Evolutionary conservation across 2,888 invertebrate species (phyloP), one percentile per base, ranked within the genome.

Genomic region (Idaea straminata): DNA sequence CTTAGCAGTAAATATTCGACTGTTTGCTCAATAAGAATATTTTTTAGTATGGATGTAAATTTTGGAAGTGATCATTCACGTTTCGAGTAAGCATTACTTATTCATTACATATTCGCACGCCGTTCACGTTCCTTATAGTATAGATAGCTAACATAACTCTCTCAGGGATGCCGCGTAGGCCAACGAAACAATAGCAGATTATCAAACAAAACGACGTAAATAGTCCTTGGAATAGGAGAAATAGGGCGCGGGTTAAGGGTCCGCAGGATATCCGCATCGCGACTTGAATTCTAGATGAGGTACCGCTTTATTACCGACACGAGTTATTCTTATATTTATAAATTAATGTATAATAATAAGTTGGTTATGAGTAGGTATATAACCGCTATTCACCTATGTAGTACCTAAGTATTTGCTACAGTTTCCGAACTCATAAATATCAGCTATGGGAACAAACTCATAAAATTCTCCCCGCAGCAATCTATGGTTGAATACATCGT

Each of bases 201-300:
- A 92, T 92, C 89, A 90, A 90, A 89, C 87, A 85, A 89, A 91
- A 91, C 88, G 89, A 90, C 90, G 88, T 89, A 91, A 90, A 91
- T 89, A 91, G 89, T 88, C 85, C 82, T 84, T 80, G 82, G 78
- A 85, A 87, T 87, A 85, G 84, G 81, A 86, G 88, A 86, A 89
- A 89, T 83, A 86, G 83, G 88, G 84, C 88, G 85, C 85, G 90
- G 89, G 89, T 86, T 89, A 87, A 88, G 87, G 88, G 90, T 83
- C 85, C 86, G 81, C 80, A 84, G 86, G 86, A 89, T 87, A 86
- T 83, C 84, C 86, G 83, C 77, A 77, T 78, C 88, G 88, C 87
- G 91, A 85, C 85, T 80, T 82, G 92, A 92, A 92, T 92, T 86
- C 84, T 82, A 86, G 88, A 91, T 92, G 88, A 91, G 89, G 82